Evolutionary conservation across 2,888 invertebrate genomes (phyloP).

Genomic region (Drosophila neutralis): DNA sequence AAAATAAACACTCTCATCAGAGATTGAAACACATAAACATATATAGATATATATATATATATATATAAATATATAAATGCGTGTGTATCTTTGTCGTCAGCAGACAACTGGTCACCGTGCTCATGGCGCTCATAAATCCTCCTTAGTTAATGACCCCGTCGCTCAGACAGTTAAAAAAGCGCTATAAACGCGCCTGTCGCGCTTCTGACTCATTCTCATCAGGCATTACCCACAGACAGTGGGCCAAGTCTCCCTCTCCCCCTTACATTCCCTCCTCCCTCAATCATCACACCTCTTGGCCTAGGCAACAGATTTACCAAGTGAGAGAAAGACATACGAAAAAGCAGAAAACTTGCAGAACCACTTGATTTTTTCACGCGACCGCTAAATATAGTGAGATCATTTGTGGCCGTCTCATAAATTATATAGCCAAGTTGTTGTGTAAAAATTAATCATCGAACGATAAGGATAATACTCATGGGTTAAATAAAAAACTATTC

Average conservation of each 20-base stretch:
- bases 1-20: constrained; percentile 58
- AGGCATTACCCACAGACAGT: constrained; percentile 40
- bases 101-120: constrained; percentile 75
- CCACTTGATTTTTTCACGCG: constrained; percentile 27
- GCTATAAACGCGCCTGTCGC: constrained; percentile 57
- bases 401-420: constrained; percentile 23
- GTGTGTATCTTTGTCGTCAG: constrained; percentile 49
- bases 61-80: not conserved
- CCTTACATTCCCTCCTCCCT: not conserved
- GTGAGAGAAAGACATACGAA: constrained; percentile 1
- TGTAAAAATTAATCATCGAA: not conserved
- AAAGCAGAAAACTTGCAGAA: constrained; percentile 28
- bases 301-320: constrained; percentile 11
- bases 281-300: not conserved
- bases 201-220: constrained; percentile 56
- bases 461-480: constrained; percentile 23
- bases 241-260: constrained; percentile 40
- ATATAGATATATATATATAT: not conserved
- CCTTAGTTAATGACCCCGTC: constrained; percentile 79
- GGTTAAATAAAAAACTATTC: not conserved
- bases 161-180: constrained; percentile 74
- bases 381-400: constrained; percentile 24
- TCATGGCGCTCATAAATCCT: constrained; percentile 75
- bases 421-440: constrained; percentile 1
- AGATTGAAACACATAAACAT: not conserved